Conservation (phyloP, 2,113 vertebrate species). For the Scopus umbretta region DNA sequence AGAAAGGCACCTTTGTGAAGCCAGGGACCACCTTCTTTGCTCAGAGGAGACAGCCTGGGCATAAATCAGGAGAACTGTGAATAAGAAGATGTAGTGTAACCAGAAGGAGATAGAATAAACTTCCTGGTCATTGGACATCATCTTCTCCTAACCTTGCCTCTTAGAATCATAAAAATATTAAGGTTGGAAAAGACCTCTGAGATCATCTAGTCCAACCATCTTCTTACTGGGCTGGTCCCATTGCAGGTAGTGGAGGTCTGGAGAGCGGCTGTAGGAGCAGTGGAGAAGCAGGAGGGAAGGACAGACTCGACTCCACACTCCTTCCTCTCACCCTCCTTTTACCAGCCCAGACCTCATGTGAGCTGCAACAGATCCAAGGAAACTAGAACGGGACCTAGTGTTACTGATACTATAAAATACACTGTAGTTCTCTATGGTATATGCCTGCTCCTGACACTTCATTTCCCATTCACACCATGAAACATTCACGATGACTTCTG, state of each 20-base stretch:
- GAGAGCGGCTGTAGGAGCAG: not conserved
- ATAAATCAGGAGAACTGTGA: not conserved
- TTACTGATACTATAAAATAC: not conserved
- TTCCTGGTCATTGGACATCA: too few species aligned
- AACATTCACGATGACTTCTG: not conserved
- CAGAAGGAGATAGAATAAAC: not conserved
- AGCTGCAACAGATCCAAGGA: not conserved
- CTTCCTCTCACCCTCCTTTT: not conserved
- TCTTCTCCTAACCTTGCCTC: not conserved
- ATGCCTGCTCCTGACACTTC: not conserved
- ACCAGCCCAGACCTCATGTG: not conserved
- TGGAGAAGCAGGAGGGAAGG: not conserved
- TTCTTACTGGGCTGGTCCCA: not conserved
- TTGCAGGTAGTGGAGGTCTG: not conserved
- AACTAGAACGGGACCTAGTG: fast-evolving
- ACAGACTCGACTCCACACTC: not conserved
- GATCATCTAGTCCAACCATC: too few species aligned
- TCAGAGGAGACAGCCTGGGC: not conserved
- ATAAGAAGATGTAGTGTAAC: not conserved
- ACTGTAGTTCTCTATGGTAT: not conserved
- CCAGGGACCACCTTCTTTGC: not conserved
- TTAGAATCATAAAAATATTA: too few species aligned
- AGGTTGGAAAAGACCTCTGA: too few species aligned
- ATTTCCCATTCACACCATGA: not conserved
- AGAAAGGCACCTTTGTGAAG: not conserved